Percentiles rank a stretch among this genome's conserved stretches.
Evolutionary conservation across 2,888 invertebrate genomes (phyloP).

Genomic region (Drosophila imparisetae): DNA sequence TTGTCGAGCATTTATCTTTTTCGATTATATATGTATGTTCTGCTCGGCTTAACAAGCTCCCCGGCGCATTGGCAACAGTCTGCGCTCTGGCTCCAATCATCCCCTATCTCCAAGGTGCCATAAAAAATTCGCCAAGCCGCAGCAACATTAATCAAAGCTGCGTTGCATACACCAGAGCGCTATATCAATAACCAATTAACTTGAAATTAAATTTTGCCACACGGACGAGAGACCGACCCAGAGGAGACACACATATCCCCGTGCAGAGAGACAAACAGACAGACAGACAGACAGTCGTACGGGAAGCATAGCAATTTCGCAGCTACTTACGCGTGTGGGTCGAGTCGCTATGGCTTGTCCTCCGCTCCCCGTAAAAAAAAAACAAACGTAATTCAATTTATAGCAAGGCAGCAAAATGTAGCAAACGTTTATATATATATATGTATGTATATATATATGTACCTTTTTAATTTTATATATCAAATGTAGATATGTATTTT

Average conservation of each 20-base stretch:
- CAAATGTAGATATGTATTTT: slow-evolving; percentile 27
- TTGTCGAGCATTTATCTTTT: not conserved
- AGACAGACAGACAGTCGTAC: slow-evolving; percentile 26
- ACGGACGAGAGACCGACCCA: slow-evolving; percentile 28
- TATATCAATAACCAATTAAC: slow-evolving; percentile 79
- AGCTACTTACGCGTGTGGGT: slow-evolving; percentile 72
- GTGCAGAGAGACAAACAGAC: slow-evolving; percentile 1
- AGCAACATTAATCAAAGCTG: slow-evolving; percentile 76
- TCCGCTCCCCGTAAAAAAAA: not conserved
- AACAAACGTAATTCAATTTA: slow-evolving; percentile 73
- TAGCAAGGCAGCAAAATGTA: slow-evolving; percentile 63
- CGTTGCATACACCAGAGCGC: slow-evolving; percentile 74
- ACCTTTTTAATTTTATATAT: slow-evolving; percentile 45
- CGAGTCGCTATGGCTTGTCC: slow-evolving; percentile 57
- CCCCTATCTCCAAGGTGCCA: slow-evolving; percentile 71
- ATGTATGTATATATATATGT: slow-evolving; percentile 2
- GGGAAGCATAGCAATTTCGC: slow-evolving; percentile 69
- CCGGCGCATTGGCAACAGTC: slow-evolving; percentile 23
- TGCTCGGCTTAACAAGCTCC: slow-evolving; percentile 41
- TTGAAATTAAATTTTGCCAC: slow-evolving; percentile 76
- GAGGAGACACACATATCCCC: slow-evolving; percentile 24
- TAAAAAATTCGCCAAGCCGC: slow-evolving; percentile 74
- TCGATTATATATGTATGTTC: slow-evolving; percentile 44
- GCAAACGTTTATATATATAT: slow-evolving; percentile 54
- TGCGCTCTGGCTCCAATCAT: slow-evolving; percentile 18